Evolutionary conservation across 2,888 invertebrate species (phyloP).

Genomic region (Acleris cristana): DNA sequence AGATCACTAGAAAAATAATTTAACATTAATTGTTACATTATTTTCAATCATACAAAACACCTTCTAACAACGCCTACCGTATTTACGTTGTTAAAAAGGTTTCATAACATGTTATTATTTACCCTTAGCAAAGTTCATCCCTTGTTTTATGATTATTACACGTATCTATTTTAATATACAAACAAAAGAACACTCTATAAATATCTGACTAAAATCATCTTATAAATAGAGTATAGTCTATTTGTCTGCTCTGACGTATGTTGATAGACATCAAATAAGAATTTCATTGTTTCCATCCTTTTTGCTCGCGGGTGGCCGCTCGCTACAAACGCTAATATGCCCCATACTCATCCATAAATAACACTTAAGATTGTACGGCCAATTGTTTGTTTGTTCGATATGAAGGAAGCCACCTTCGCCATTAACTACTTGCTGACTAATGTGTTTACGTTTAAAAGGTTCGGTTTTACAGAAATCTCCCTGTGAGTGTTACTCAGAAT

Average conservation of each 20-base stretch:
- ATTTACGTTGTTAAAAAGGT: too few relatives aligned
- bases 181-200: too few relatives aligned
- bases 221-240: too few relatives aligned
- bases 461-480: constrained; percentile 40
- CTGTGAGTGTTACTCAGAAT: constrained; percentile 26
- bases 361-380: constrained; percentile 48
- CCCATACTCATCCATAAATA: constrained; percentile 42
- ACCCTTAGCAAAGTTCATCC: too few relatives aligned
- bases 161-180: too few relatives aligned
- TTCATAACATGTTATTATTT: too few relatives aligned
- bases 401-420: constrained; percentile 67
- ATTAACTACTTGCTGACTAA: constrained; percentile 60
- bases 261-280: constrained; percentile 7
- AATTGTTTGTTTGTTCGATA: constrained; percentile 66
- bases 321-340: constrained; percentile 17
- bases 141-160: too few relatives aligned
- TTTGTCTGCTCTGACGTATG: not conserved
- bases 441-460: constrained; percentile 64
- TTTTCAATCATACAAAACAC: too few relatives aligned
- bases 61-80: too few relatives aligned
- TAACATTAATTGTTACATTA: too few relatives aligned
- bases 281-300: constrained; percentile 10
- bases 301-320: constrained; percentile 11
- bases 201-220: too few relatives aligned
- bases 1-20: too few relatives aligned